Base-by-base conservation (phyloP, 2,797 vertebrate genomes). In the Pteropus rufus region DNA sequence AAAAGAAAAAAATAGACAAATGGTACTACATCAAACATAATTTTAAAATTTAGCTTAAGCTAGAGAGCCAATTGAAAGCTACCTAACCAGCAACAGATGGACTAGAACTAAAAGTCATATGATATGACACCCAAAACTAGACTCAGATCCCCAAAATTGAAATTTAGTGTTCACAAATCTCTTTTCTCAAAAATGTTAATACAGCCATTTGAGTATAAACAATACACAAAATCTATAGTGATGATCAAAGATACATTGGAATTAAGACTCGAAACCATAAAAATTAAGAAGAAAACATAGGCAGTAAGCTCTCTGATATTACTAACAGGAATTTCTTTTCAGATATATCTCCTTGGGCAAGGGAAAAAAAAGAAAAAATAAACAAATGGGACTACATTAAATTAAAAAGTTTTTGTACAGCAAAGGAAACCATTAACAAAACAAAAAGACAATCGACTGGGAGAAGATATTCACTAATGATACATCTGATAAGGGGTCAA, bases 1-100 rank as follows among this genome's bases (percentile, higher is more conserved):
- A 81, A 64, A 88, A 81, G 2, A 14, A 88, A 87, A 88, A 88
- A 54, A 44, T 10, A 73, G 67, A 93, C 67, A 93, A 72, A 10
- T n/a, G 31, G 12, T 23, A 54, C 58, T 44, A 81, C 31, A 93
- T n/a, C 65, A 31, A 80, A 14, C 41, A 90, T 39, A 36, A 85
- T 64, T 94, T 85, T 85, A 24, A 46, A 93, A 91, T 91, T 91
- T 65, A 76, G 36, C 56, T 93, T 62, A 91, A 77, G 29, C 18
- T 83, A 58, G 8, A 84, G 41, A 88, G 29, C n/a, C 34, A 34
- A 2, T 4, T 46, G 31, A 75, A 94, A 95, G 14, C 14, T 39
- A 86, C 31, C 14, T 5, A 90, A 76, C 24, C 46, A 76, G 60
- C 23, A 46, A 39, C 0, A 70, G 14, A 67, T 69, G 41, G 58